phyloP scores from a whole-genome alignment of 2,888 invertebrate genomes.

The Idaea biselata region DNA sequence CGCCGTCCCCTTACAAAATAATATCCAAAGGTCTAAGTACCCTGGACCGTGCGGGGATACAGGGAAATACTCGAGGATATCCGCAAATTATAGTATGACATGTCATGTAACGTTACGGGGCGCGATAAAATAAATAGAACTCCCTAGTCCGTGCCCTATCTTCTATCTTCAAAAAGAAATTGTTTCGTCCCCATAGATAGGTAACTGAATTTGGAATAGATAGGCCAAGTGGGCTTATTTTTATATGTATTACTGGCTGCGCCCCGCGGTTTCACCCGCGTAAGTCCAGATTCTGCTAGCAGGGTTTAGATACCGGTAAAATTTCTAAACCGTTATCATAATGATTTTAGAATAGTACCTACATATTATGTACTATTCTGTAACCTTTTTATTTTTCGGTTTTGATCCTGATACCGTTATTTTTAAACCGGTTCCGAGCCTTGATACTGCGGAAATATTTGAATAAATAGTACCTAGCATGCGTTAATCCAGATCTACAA shows the following conservation, averaged over 20 bases:
- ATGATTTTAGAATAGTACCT: too few species aligned
- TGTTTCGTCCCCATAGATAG: conserved; percentile 18
- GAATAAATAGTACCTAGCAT: too few species aligned
- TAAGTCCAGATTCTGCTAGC: too few species aligned
- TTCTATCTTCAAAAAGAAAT: conserved; percentile 16
- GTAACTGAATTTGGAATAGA: neutral
- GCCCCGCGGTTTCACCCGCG: too few species aligned
- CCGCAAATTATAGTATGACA: conserved; percentile 34
- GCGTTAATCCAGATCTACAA: too few species aligned
- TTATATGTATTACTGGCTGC: neutral
- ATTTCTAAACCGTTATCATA: too few species aligned
- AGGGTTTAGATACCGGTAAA: too few species aligned
- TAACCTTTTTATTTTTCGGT: too few species aligned
- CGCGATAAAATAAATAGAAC: conserved; percentile 32
- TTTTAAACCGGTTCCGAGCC: too few species aligned
- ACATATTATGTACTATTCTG: too few species aligned
- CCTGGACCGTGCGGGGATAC: conserved; percentile 23
- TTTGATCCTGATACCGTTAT: too few species aligned
- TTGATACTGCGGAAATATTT: too few species aligned
- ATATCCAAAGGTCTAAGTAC: conserved; percentile 23
- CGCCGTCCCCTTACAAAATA: conserved; percentile 15
- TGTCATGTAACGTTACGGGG: conserved; percentile 30
- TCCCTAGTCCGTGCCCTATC: conserved; percentile 26
- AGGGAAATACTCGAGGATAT: conserved; percentile 28
- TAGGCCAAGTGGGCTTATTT: neutral